Evolutionary conservation across 2,888 invertebrate genomes (phyloP), one percentile per base, ranked within the genome.

Genomic region (Tenthredo scrophulariae): DNA sequence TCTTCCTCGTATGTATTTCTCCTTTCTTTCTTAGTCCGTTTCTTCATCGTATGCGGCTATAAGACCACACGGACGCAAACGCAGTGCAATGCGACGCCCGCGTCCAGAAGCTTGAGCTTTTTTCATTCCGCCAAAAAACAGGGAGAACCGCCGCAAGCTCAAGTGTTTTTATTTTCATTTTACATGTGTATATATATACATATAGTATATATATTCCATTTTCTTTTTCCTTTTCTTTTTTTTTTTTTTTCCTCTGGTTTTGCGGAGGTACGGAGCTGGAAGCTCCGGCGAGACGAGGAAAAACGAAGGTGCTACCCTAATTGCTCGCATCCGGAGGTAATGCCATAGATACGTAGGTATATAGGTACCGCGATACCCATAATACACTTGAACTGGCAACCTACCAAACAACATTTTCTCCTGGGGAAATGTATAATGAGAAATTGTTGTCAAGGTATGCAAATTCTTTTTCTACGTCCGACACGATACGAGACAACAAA

Each of bases 281-380:
- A n/a, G 22, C 79, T 80, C 40, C 62, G 62, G n/a, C 62, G 70
- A 46, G 83, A 67, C 65, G 67, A 83, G 67, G 83, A 83, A 83
- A 83, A 83, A 83, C 80, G 65, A 67, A 83, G 83, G 83, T 83
- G 83, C 83, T 83, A 83, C 50, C 83, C 83, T 83, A 83, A 83
- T 83, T 83, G 83, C 83, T 70, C 43, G 67, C 83, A 83, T 83
- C 83, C 83, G 67, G 83, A 83, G 83, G 65, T 67, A 46, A 67
- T 65, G 67, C 82, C 29, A 29, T 62, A 22, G 13, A 70, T 70
- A 37, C 37, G 37, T n/a, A 70, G 2, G 18, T 70, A 29, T 70
- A 29, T 18, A 37, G 4, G 18, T 15, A 70, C n/a, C 37, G 46
- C 46, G 26, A 62, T 62, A 62, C 62, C 10, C 13, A 72, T 37